Evolutionary conservation across 2,888 invertebrate genomes (phyloP), one percentile per base, ranked within the genome.

Genomic region (Stenotaenia linearis): DNA sequence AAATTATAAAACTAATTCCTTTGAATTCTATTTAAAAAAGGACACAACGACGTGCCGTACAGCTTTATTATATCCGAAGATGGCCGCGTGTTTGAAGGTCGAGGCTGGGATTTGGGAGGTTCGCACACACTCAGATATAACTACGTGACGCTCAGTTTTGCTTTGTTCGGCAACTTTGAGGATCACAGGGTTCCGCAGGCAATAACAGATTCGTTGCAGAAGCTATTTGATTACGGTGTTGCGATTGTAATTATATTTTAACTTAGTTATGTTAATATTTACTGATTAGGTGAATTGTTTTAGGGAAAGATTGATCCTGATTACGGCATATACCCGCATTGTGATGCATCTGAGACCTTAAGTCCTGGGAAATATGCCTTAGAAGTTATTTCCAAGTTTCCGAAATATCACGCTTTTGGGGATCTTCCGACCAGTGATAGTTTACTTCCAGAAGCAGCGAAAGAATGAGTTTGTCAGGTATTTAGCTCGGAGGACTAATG

Each of bases 61-160:
- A 77, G 21, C 40, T 37, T 77, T 23, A 3, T 77, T 15, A 21
- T 77, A 18, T 30, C n/a, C 5, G 9, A 77, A 18, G 77, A 77
- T 77, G 77, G 77, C 10, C 30, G 32, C 0, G 23, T 77, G n/a
- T 77, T 37, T 35, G 77, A 40, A 37, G 77, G 77, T 0, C 35
- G 77, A 5, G 77, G 77, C 10, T 77, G 77, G 77, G 77, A 77
- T 23, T 37, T 18, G 15, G 77, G 32, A 6, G 77, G 77, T 23
- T 77, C 77, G n/a, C 77, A 77, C 23, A 77, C 77, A 7, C 18
- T 30, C 7, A 9, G 37, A 3, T 77, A 77, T 18, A 77, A 77
- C 21, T 77, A 32, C 18, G 40, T 77, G 6, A 7, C 77, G 23
- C 30, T 77, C 15, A 77, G 77, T 37, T n/a, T 77, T 35, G 77